Conservation (phyloP, 2,797 vertebrate species). For the Gallirallus australis region DNA sequence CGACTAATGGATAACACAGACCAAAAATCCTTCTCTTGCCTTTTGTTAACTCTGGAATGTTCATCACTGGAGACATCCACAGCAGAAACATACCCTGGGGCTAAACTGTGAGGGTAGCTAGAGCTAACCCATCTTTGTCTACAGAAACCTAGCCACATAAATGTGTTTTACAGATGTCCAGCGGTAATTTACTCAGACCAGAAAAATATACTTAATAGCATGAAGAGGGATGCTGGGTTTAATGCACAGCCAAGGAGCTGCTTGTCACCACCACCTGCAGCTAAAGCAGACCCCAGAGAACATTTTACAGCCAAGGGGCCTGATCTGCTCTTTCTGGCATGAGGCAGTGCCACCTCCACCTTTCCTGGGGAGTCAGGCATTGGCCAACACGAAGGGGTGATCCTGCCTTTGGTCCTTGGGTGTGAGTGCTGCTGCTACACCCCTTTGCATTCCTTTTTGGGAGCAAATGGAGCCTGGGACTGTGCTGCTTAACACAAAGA, state of each 20-base stretch:
- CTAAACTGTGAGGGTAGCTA: slow-evolving; percentile 55
- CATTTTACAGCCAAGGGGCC: neutral
- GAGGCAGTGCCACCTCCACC: neutral
- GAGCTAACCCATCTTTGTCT: slow-evolving; percentile 60
- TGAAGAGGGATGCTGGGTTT: slow-evolving; percentile 23
- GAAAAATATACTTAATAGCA: slow-evolving; percentile 36
- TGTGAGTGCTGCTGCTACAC: neutral
- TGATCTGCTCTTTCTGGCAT: neutral
- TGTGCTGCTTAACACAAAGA: neutral
- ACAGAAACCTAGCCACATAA: slow-evolving; percentile 59
- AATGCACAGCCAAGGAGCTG: neutral
- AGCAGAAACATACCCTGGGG: slow-evolving; percentile 38
- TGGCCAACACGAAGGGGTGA: neutral
- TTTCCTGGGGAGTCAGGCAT: neutral
- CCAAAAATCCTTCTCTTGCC: slow-evolving; percentile 37
- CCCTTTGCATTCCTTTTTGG: neutral
- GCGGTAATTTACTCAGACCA: slow-evolving; percentile 48
- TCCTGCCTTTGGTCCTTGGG: neutral
- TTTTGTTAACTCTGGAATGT: slow-evolving; percentile 61
- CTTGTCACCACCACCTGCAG: slow-evolving; percentile 41
- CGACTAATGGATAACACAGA: slow-evolving; percentile 71
- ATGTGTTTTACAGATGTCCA: slow-evolving; percentile 73
- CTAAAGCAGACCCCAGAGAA: neutral
- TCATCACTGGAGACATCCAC: slow-evolving; percentile 54
- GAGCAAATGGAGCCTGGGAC: neutral